Conservation (phyloP, 2,888 invertebrate genomes). For the Parasteatoda lunata region DNA sequence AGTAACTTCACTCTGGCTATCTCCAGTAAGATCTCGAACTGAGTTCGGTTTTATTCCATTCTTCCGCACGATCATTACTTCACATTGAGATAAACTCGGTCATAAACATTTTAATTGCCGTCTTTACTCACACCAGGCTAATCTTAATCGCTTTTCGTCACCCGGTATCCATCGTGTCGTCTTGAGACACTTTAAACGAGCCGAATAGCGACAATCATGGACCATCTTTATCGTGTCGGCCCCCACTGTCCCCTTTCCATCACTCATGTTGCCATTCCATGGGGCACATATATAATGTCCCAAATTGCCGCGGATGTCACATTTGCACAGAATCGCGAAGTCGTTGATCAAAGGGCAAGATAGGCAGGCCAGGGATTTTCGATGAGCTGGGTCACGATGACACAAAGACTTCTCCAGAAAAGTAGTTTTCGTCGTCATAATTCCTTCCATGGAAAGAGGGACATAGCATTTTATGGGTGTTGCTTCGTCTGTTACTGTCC, state of each 20-base stretch:
- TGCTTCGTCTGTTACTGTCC: not conserved
- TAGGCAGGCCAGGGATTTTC: not conserved
- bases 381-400: not conserved
- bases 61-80: too few species aligned
- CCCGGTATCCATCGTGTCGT: constrained; percentile 3
- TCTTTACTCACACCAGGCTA: not conserved
- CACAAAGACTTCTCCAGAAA: not conserved
- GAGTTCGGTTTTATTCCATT: too few species aligned
- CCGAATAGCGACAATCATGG: not conserved
- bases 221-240: constrained; percentile 33
- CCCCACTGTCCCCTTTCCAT: constrained; percentile 2
- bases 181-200: not conserved
- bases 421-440: not conserved
- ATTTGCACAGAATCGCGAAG: constrained; percentile 27
- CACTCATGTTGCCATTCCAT: constrained; percentile 42
- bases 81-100: not conserved
- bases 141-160: constrained; percentile 17
- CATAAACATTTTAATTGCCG: constrained; percentile 40
- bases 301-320: constrained; percentile 53
- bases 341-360: constrained; percentile 41
- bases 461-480: not conserved
- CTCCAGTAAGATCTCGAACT: too few species aligned
- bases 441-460: not conserved
- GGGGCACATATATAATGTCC: constrained; percentile 46
- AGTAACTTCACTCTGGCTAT: too few species aligned